Percentiles rank a stretch among this genome's conserved stretches.
Evolutionary conservation across 1,140 invertebrate genomes (phyloP).

Genomic region (Diorhabda carinulata): DNA sequence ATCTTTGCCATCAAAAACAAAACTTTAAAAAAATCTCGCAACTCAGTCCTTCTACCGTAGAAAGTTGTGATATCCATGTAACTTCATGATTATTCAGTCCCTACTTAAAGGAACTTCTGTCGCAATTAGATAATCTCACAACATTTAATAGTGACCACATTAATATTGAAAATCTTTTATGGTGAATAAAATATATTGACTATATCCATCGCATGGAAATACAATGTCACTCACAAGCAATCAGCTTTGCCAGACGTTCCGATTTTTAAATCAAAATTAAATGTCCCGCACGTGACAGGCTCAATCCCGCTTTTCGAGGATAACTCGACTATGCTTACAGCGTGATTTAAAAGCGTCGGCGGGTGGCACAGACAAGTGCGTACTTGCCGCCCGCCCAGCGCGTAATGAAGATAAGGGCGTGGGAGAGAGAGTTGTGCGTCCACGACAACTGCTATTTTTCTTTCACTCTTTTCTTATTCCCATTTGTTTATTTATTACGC

Average conservation of each 20-base stretch:
- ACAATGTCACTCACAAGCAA: too few relatives aligned
- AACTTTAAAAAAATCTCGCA: too few relatives aligned
- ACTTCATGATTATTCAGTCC: too few relatives aligned
- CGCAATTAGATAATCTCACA: too few relatives aligned
- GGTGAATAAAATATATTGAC: too few relatives aligned
- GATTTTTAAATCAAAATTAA: not conserved
- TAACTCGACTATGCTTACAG: not conserved
- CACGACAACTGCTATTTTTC: not conserved
- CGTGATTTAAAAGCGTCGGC: not conserved
- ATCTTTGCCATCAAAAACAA: too few relatives aligned
- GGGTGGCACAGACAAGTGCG: not conserved
- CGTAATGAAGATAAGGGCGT: not conserved
- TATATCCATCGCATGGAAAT: too few relatives aligned
- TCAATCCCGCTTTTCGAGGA: not conserved
- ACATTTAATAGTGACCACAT: too few relatives aligned
- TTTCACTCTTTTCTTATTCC: slow-evolving; percentile 5
- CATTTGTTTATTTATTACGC: not conserved
- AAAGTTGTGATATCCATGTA: too few relatives aligned
- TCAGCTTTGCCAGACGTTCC: not conserved
- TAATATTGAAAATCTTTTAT: too few relatives aligned
- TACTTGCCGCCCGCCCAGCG: not conserved
- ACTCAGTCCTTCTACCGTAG: too few relatives aligned
- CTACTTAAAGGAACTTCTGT: too few relatives aligned
- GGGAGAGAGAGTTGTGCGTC: not conserved
- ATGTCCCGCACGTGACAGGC: not conserved